Percentiles rank a stretch among this genome's conserved stretches.
Evolutionary conservation across 2,797 vertebrate genomes (phyloP).

Genomic region (Chromobotia macracanthus): DNA sequence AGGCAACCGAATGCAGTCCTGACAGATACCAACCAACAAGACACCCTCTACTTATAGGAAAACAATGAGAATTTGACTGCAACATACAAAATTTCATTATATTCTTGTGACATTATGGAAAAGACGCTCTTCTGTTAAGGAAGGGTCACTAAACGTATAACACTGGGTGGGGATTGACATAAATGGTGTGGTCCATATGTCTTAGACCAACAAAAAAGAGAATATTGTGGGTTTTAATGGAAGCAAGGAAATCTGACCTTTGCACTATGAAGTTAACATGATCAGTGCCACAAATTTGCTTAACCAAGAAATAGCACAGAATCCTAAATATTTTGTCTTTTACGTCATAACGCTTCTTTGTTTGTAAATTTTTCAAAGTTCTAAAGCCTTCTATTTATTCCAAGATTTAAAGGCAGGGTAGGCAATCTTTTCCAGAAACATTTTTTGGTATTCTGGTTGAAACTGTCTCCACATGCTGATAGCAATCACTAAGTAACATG

Average conservation of each 20-base stretch:
- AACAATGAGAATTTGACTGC: neutral
- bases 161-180: neutral
- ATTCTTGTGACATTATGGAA: neutral
- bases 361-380: neutral
- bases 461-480: too few species aligned
- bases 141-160: neutral
- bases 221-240: neutral
- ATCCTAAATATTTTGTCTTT: neutral
- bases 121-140: neutral
- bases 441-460: too few species aligned
- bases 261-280: neutral
- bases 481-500: too few species aligned
- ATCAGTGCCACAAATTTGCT: too few species aligned
- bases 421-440: too few species aligned
- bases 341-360: neutral
- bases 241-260: neutral
- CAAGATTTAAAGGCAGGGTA: too few species aligned
- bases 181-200: neutral
- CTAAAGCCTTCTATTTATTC: too few species aligned
- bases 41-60: constrained; percentile 7
- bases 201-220: neutral
- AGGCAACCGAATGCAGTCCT: constrained; percentile 6
- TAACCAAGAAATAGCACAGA: neutral
- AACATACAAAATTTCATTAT: constrained; percentile 6
- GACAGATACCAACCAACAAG: constrained; percentile 3